A percentile compares a stretch with the other conserved stretches of the same genome.
These are phyloP conservation scores for Heterodera filipjevi DNA, from an alignment of 2,888 invertebrate species.

Conservation along the genomic window DNA sequence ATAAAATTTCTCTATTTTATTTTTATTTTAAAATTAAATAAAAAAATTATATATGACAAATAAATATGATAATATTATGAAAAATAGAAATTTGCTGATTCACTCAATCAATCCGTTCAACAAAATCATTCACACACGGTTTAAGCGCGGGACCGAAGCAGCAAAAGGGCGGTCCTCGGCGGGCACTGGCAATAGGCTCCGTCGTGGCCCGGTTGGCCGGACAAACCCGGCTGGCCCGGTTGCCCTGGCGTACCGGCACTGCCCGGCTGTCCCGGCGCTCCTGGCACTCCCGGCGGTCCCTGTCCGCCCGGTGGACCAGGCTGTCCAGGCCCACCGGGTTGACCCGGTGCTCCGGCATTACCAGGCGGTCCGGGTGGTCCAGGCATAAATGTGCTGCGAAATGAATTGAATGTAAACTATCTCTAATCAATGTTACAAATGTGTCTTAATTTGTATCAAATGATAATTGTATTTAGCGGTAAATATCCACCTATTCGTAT, in stretches of 20 bases:
- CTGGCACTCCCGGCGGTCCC: not conserved
- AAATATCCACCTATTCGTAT: too few relatives aligned
- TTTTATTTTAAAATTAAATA: too few relatives aligned
- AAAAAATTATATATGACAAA: too few relatives aligned
- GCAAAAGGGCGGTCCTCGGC: constrained; percentile 22
- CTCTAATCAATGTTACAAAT: not conserved
- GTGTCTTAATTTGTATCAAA: not conserved
- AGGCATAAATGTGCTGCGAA: not conserved
- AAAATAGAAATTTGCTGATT: too few relatives aligned
- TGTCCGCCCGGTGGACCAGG: not conserved
- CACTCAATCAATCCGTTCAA: too few relatives aligned
- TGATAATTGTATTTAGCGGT: too few relatives aligned
- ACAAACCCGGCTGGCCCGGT: not conserved
- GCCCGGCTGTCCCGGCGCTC: not conserved
- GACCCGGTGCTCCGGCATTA: not conserved
- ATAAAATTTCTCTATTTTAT: too few relatives aligned
- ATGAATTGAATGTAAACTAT: not conserved
- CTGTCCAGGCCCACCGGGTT: not conserved
- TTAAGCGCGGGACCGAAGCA: constrained; percentile 2
- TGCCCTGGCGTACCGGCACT: not conserved
- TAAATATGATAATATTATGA: too few relatives aligned
- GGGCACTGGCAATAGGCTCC: constrained; percentile 30
- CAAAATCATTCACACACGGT: too few relatives aligned
- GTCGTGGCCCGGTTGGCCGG: not conserved
- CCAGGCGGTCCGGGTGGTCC: constrained; percentile 7